Percentiles rank a stretch among this genome's conserved stretches.
Evolutionary conservation across 2,113 vertebrate genomes (phyloP).

Genomic region (human (Homo sapiens)): GRCh38 chr22:41505501-41506000

Average conservation of each 20-base stretch:
- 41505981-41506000: background rate
- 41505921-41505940: background rate
- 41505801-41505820: background rate
- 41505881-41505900: background rate
- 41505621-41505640: background rate
- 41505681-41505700: background rate
- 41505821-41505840: background rate
- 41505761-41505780: background rate
- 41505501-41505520: background rate
- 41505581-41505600: background rate
- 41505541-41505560: background rate
- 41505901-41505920: background rate
- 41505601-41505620: background rate
- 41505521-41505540: rapidly evolving
- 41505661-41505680: background rate
- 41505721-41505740: background rate
- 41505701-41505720: background rate
- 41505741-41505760: background rate
- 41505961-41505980: background rate
- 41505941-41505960: rapidly evolving
- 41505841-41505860: background rate
- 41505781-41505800: background rate
- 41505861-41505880: background rate
- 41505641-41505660: background rate
- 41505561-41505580: background rate